Evolutionary conservation across 2,888 invertebrate genomes (phyloP), one percentile per base, ranked within the genome.

Genomic region (Drosophila acutilabella): DNA sequence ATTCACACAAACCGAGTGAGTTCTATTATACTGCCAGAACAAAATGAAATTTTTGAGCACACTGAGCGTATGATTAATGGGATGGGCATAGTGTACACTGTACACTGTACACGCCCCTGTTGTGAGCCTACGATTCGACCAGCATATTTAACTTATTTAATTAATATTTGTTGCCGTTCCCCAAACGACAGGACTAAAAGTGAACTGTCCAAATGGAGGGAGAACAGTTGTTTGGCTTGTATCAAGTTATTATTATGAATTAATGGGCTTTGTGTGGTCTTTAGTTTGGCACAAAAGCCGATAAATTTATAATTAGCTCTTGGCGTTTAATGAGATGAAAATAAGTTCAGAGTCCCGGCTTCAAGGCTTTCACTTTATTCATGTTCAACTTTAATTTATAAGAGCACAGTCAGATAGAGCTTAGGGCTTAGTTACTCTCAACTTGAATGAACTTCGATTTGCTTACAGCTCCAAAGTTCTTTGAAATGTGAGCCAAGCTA

Each of bases 231-330:
- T 74, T 64, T 74, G 64, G 33, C 53, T 50, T 54, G 65, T 64
- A 75, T 73, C 72, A 79, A 71, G 82, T 79, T 81, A 79, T 79
- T 81, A 82, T 73, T 75, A 75, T 62, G 69, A 81, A 85, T 82
- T 88, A 81, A 85, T 79, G 82, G 53, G 65, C 64, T 69, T 71
- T 75, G 72, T 66, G 68, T 68, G 75, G 70, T 61, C 79, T 72
- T 80, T 73, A 80, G 84, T 70, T 80, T 62, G 69, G 76, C 61
- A 76, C 80, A 47, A 86, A 72, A 78, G 74, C 69, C 79, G 70
- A 78, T 81, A 74, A 88, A 85, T 81, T 79, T 75, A 82, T 85
- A 85, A 88, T 82, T 79, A 85, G 82, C 71, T 64, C 50, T 65
- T 54, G 68, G 64, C 70, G 71, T 70, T 71, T 77, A 87, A 74